Evolutionary conservation across 1,140 invertebrate genomes (phyloP).

Genomic region (Drosophila grimshawi): DNA sequence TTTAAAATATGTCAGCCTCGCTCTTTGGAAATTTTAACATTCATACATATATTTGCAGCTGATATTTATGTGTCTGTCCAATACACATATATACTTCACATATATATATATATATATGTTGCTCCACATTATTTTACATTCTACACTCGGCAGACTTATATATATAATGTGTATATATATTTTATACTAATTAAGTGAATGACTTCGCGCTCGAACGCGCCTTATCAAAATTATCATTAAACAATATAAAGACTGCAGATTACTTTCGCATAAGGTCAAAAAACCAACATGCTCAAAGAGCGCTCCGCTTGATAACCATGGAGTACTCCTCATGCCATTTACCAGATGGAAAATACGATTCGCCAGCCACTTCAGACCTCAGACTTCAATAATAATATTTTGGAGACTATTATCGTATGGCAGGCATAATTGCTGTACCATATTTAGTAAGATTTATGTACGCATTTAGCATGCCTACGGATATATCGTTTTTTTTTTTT

Average conservation of each 20-base stretch:
- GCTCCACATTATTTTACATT: not conserved
- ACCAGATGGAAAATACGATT: conserved; percentile 19
- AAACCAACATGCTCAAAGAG: conserved; percentile 43
- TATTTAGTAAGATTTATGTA: conserved; percentile 12
- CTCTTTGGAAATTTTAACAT: conserved; percentile 55
- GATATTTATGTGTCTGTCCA: not conserved
- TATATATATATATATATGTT: conserved; percentile 20
- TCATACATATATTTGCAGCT: not conserved
- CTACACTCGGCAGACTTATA: not conserved
- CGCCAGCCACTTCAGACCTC: not conserved
- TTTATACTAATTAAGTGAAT: conserved; percentile 58
- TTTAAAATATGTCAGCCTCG: conserved; percentile 56
- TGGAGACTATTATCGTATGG: conserved; percentile 2
- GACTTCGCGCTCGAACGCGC: conserved; percentile 11
- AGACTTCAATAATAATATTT: conserved; percentile 16
- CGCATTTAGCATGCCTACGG: conserved; percentile 20
- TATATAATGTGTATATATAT: conserved; percentile 9
- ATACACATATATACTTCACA: not conserved
- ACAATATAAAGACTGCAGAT: conserved; percentile 50
- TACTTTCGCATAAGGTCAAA: conserved; percentile 60
- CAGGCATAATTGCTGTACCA: conserved; percentile 7
- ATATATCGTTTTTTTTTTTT: conserved; percentile 20
- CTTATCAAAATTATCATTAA: conserved; percentile 74
- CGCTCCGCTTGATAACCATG: conserved; percentile 38
- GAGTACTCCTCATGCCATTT: not conserved